Evolutionary conservation across 2,888 invertebrate genomes (phyloP).

Genomic region (Selenia dentaria): DNA sequence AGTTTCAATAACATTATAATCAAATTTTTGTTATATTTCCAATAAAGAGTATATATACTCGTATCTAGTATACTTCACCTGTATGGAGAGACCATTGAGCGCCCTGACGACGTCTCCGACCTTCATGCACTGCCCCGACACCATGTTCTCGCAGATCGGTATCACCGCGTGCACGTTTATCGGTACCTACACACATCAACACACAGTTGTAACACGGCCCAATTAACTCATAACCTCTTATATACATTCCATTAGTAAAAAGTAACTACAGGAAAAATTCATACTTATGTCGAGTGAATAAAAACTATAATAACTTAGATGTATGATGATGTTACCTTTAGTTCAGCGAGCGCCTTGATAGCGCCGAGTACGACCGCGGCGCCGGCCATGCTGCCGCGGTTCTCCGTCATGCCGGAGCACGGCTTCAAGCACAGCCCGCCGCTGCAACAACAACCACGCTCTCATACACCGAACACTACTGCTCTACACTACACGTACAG

Average conservation of each 20-base stretch:
- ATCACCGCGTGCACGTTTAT: conserved; percentile 84
- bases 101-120: conserved; percentile 92
- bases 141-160: conserved; percentile 93
- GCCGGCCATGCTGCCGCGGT: conserved; percentile 94
- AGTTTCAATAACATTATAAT: no score
- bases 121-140: conserved; percentile 90
- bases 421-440: conserved; percentile 91
- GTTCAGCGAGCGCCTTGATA: conserved; percentile 86
- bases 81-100: conserved; percentile 91
- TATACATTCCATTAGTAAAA: no score
- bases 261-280: no score
- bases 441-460: conserved; percentile 54
- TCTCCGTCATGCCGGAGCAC: conserved; percentile 84
- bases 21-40: no score
- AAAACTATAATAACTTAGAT: no score
- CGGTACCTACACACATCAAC: conserved; percentile 43
- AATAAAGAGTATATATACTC: no score
- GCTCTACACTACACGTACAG: no score
- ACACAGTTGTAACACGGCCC: no score
- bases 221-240: no score
- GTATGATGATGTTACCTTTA: conserved; percentile 86
- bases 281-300: no score
- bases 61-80: no score
- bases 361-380: conserved; percentile 91
- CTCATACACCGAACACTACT: no score